These are phyloP conservation scores for Prosopocoilus inquinatus DNA, from an alignment of 2,888 invertebrate species.

Conservation along the genomic window DNA sequence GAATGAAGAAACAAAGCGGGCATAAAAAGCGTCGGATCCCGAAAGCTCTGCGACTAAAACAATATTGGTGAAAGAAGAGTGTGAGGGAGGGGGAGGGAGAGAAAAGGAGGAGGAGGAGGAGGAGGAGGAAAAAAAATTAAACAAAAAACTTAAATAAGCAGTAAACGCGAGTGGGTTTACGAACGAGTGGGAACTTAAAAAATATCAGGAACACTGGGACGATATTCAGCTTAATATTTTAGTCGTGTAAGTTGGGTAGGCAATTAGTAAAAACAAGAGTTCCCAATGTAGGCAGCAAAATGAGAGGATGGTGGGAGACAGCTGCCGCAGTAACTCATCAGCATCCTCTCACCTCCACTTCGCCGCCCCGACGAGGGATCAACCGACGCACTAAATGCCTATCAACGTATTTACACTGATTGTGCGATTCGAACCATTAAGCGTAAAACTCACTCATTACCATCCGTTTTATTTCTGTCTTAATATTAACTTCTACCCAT, in stretches of 20 bases:
- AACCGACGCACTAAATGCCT: conserved; percentile 35
- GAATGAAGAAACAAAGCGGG: too few species aligned
- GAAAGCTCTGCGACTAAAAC: too few species aligned
- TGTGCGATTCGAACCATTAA: conserved; percentile 41
- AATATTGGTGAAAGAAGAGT: too few species aligned
- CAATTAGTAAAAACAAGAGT: conserved; percentile 42
- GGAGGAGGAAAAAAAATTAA: too few species aligned
- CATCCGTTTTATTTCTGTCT: conserved; percentile 30
- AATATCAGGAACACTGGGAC: conserved; percentile 15
- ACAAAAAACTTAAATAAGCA: too few species aligned
- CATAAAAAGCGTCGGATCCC: too few species aligned
- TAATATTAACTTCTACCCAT: conserved; percentile 14
- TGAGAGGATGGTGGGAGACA: conserved; percentile 38
- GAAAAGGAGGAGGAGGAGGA: too few species aligned
- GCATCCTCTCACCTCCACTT: conserved; percentile 16
- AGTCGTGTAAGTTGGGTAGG: conserved; percentile 37
- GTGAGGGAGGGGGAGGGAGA: too few species aligned
- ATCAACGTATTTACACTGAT: conserved; percentile 41
- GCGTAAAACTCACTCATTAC: conserved; percentile 30
- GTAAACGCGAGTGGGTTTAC: too few species aligned
- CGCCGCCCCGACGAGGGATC: conserved; percentile 17
- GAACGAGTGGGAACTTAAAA: conserved; percentile 22
- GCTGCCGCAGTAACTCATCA: conserved; percentile 43
- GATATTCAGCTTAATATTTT: conserved; percentile 33
- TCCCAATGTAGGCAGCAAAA: conserved; percentile 34